Percentiles rank a stretch among this genome's conserved stretches.
These are phyloP conservation scores for Myzus persicae DNA, from an alignment of 1,140 invertebrate genomes.

Conservation along the genomic window DNA sequence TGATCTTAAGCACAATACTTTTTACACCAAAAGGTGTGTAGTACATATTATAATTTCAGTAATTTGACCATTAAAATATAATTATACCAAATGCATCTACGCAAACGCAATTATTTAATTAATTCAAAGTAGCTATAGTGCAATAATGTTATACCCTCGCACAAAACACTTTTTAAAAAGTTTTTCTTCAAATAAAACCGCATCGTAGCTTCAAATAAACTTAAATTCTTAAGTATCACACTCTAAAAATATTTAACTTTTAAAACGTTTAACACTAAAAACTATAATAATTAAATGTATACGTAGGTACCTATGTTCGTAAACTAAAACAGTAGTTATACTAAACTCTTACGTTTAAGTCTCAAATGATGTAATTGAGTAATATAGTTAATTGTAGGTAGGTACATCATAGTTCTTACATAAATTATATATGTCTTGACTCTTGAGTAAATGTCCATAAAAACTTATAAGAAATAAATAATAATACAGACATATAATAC, in stretches of 20 bases:
- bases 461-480: background rate
- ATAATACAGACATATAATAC: background rate
- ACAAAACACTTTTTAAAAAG: background rate
- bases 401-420: too few species aligned
- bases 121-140: background rate
- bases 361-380: background rate
- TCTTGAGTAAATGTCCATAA: background rate
- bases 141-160: background rate
- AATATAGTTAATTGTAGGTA: too few species aligned
- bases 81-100: background rate
- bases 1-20: background rate
- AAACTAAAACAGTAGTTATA: background rate
- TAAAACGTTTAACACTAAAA: background rate
- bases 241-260: background rate
- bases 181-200: background rate
- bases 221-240: background rate
- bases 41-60: background rate
- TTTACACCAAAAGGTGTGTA: background rate
- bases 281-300: background rate
- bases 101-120: background rate
- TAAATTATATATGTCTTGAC: too few species aligned
- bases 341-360: background rate
- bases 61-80: background rate
- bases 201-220: background rate
- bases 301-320: background rate